Evolutionary conservation across 2,797 vertebrate species (phyloP), one percentile per base, ranked within the genome.

Genomic region (Danionella dracula): DNA sequence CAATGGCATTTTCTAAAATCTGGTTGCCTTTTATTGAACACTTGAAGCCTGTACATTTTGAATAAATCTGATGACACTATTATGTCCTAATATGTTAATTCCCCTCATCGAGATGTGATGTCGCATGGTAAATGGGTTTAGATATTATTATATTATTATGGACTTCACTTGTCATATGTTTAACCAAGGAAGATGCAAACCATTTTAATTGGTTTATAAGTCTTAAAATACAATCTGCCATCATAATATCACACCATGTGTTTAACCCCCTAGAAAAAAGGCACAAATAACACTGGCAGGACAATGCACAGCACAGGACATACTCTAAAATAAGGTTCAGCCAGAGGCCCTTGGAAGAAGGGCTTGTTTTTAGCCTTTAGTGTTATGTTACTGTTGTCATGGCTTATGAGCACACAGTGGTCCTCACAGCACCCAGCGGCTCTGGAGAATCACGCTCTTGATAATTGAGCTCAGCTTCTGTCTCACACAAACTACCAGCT

Each of bases 381-480:
- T 41, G 59, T 71, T 68, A 59, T 54, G 57, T 72, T 60, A 71
- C 68, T 51, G 71, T 73, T 51, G 68, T 68, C 71, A 71, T 42
- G 71, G 34, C 44, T 48, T 60, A 60, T 68, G 37, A 64, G 45
- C 66, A 45, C 55, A 73, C 51, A 66, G 16, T 38, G 34, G 54
- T 50, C 29, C 42, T 66, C 61, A 32, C 8, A 61, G 32, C 32
- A 40, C 50, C 53, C 57, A 61, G 64, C 50, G 31, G 29, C 57
- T 62, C 49, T 8, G 29, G 6, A 27, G 23, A 20, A 42, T 62
- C 50, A 44, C 2, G 4, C 51, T 40, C 53, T 66, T 40, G 40
- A 66, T 66, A 66, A 66, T 66, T 66, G 42, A 44, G 59, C 44
- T 68, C 27, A 68, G 21, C 57, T 66, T 48, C 15, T 56, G 23